A percentile compares a stretch with the other conserved stretches of the same genome.
Conservation (phyloP, 2,797 vertebrate genomes). For the Cynopterus sphinx region DNA sequence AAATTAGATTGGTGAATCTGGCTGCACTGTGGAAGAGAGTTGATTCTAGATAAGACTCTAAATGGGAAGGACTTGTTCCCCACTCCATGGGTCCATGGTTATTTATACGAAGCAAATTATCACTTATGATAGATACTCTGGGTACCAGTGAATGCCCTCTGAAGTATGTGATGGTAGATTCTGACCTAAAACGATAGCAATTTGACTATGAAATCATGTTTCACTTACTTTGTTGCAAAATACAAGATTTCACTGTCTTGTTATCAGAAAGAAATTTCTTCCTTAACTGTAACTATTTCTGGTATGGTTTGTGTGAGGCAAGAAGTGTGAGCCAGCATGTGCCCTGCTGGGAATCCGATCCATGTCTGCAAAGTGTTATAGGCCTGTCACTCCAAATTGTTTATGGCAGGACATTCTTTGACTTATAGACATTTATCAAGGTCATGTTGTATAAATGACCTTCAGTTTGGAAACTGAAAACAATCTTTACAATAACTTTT, state of each 20-base stretch:
- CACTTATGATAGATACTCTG: not conserved
- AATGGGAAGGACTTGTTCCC: not conserved
- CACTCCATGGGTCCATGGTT: too few relatives aligned
- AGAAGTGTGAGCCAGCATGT: not conserved
- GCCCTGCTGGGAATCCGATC: conserved; percentile 39
- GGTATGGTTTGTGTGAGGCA: not conserved
- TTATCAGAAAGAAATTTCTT: not conserved
- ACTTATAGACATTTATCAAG: conserved; percentile 70
- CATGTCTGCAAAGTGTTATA: conserved; percentile 37
- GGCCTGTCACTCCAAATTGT: conserved; percentile 50
- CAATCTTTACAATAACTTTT: conserved; percentile 61
- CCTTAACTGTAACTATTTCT: not conserved
- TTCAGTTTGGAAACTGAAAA: conserved; percentile 43
- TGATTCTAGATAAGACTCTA: not conserved
- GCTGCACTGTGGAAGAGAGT: not conserved
- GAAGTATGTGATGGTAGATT: not conserved
- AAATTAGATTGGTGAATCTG: too few relatives aligned
- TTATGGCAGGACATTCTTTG: conserved; percentile 56
- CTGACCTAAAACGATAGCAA: not conserved
- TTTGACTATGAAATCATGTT: not conserved
- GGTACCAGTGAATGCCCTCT: not conserved
- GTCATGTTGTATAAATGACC: conserved; percentile 58
- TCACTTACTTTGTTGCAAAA: not conserved
- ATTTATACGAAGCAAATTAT: not conserved
- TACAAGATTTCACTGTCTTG: not conserved